Evolutionary conservation across 2,888 invertebrate species (phyloP).

Genomic region (Choreutis nemorana): DNA sequence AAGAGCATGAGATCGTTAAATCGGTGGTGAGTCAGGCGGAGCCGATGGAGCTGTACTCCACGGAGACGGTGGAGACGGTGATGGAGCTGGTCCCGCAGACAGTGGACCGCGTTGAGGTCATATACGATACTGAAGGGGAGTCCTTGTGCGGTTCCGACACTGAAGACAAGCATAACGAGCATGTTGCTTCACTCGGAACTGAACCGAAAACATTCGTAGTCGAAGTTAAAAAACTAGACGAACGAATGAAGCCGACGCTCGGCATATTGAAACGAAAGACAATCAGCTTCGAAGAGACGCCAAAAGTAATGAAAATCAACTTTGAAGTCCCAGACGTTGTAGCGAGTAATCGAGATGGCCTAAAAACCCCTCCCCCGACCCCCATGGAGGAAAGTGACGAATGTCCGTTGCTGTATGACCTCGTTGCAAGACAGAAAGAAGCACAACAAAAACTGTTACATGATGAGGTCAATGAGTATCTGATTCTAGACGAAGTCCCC

Average conservation of each 20-base stretch:
- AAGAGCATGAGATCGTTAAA: slow-evolving; percentile 73
- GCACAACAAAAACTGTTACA: slow-evolving; percentile 17
- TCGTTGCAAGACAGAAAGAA: slow-evolving; percentile 18
- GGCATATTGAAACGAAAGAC: slow-evolving; percentile 35
- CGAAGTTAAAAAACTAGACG: slow-evolving; percentile 40
- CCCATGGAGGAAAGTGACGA: slow-evolving; percentile 17
- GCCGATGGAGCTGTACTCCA: slow-evolving; percentile 49
- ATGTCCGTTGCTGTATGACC: slow-evolving; percentile 21
- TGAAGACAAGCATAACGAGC: slow-evolving; percentile 11
- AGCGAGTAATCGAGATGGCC: slow-evolving; percentile 13
- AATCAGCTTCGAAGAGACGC: slow-evolving; percentile 19
- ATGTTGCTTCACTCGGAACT: slow-evolving; percentile 23
- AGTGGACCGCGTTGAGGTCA: slow-evolving; percentile 63
- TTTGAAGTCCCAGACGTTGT: slow-evolving; percentile 29
- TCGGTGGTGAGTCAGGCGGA: slow-evolving; percentile 60
- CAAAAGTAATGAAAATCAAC: slow-evolving; percentile 19
- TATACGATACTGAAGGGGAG: slow-evolving; percentile 60
- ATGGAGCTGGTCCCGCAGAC: slow-evolving; percentile 61
- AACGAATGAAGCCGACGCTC: slow-evolving; percentile 41
- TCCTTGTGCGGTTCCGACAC: slow-evolving; percentile 29
- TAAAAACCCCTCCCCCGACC: slow-evolving; percentile 20
- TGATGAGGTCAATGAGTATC: slow-evolving; percentile 32
- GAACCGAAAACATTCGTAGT: slow-evolving; percentile 49
- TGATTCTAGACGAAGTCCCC: slow-evolving; percentile 38
- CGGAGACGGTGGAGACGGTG: slow-evolving; percentile 59